A percentile compares a stretch with the other conserved stretches of the same genome.
These are phyloP conservation scores for Caenorhabditis becei DNA, from an alignment of 2,888 invertebrate species.

Conservation along the genomic window DNA sequence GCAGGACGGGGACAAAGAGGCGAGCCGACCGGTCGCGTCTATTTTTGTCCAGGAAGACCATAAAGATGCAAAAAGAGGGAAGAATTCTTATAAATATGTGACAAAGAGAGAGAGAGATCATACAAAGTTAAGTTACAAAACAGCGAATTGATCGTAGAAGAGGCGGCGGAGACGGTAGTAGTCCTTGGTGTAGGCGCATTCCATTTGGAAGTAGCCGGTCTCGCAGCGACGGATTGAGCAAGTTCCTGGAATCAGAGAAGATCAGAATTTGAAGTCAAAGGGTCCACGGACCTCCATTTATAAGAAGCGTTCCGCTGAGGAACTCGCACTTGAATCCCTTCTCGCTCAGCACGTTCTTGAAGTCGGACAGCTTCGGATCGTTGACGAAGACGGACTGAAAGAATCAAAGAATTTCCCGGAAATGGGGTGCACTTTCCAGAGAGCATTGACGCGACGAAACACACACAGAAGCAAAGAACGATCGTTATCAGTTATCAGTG, in stretches of 20 bases:
- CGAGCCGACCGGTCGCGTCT: background rate
- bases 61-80: too few species aligned
- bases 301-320: conserved; percentile 93
- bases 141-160: conserved; percentile 95
- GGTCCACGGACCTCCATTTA: conserved; percentile 84
- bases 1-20: too few species aligned
- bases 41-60: background rate
- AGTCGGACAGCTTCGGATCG: conserved; percentile 93
- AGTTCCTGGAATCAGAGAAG: conserved; percentile 86
- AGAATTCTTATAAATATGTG: background rate
- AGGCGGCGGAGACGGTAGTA: conserved; percentile 92
- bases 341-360: conserved; percentile 86
- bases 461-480: conserved; percentile 42
- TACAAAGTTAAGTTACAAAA: conserved; percentile 28
- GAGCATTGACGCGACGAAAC: conserved; percentile 3
- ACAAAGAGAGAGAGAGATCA: background rate
- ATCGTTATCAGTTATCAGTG: conserved; percentile 16
- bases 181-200: conserved; percentile 94
- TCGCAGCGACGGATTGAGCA: conserved; percentile 93
- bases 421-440: conserved; percentile 6
- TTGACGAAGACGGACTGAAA: conserved; percentile 92
- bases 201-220: conserved; percentile 92
- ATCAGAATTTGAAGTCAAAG: conserved; percentile 4
- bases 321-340: conserved; percentile 86
- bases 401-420: background rate